Base-by-base conservation (phyloP, 2,113 vertebrate species). In the Lepus americanus region DNA sequence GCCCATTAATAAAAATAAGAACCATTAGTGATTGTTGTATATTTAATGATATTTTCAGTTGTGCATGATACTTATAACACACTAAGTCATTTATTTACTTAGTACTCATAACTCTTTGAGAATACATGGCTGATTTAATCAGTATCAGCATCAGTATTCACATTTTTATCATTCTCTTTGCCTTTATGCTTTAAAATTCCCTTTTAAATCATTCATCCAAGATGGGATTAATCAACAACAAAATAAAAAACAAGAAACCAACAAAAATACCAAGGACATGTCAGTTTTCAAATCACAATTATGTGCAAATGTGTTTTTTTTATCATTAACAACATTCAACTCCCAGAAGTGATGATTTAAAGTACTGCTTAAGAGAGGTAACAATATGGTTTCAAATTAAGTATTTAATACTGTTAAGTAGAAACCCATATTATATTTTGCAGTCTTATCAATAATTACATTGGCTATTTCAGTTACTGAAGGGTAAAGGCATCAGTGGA, bases 21-120 rank as follows among this genome's bases (percentile, higher is more conserved):
- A 67, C 78, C 25, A 69, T 53, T 8, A 95, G 69, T 25, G 76
- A 39, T 31, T 92, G 31, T 39, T 79, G 63, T 13, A 61, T 20
- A 39, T 70, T 90, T 72, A 85, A 81, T 67, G 17, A n/a, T 3
- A 88, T 64, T 81, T 91, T n/a, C 44, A 67, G 20, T 27, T 82
- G 22, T 44, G 67, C 44, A 29, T 81, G 36, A 44, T 80, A 72
- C 55, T 84, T 87, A 70, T 29, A 64, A 96, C 92, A 89, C 3
- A 22, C 7, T 59, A 76, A 66, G 44, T 51, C 79, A 63, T n/a
- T 89, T 80, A 77, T 81, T 73, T 87, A 69, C 6, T 74, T 33
- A 91, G 27, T 59, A 3, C 59, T 95, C 17, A 44, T 83, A 31
- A 67, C 63, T 53, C 59, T 87, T 89, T 87, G 44, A 72, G 67